Evolutionary conservation across 2,888 invertebrate species (phyloP), one percentile per base, ranked within the genome.

Genomic region (Diloba caeruleocephala): DNA sequence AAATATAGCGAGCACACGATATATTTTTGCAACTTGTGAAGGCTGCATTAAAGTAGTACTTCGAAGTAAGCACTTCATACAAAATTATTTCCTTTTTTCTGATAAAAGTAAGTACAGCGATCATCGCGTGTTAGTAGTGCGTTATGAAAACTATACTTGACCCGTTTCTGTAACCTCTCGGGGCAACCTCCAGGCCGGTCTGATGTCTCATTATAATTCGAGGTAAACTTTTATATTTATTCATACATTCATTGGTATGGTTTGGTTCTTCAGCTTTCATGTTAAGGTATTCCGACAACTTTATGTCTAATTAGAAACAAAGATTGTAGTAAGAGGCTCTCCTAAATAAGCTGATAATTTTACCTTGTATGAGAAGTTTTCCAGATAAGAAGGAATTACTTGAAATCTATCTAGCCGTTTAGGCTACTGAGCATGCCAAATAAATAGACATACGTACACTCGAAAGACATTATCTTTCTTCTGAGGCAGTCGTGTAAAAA

Each of bases 121-220:
- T 50, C 59, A 67, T 81, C 65, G 81, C 81, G 79, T 82, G 81
- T 74, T 74, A 75, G 52, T 58, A 65, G 76, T 76, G 73, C 79
- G 81, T 85, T 81, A 81, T 81, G 76, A 82, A 82, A 80, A 79
- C 77, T 73, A 75, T 74, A 79, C 87, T 88, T 85, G 88, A 88
- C 89, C 88, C 74, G 82, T 71, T 85, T 84, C 61, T 73, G 74
- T 75, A 76, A 71, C 74, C 78, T 71, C 74, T 70, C 48, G 71
- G 76, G 79, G 77, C 74, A 41, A 71, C 64, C 58, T 67, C 61
- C 46, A 70, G 53, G 51, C 68, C 67, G 67, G 74, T 78, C 69
- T 74, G 66, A 79, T 64, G 72, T 74, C 70, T 75, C 76, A 80
- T 79, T 82, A 79, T 76, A 78, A 79, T 79, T 72, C 41, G 60